A percentile compares a stretch with the other conserved stretches of the same genome.
phyloP scores from a whole-genome alignment of 2,797 vertebrate species.

The Enteromius unitaeniatus region DNA sequence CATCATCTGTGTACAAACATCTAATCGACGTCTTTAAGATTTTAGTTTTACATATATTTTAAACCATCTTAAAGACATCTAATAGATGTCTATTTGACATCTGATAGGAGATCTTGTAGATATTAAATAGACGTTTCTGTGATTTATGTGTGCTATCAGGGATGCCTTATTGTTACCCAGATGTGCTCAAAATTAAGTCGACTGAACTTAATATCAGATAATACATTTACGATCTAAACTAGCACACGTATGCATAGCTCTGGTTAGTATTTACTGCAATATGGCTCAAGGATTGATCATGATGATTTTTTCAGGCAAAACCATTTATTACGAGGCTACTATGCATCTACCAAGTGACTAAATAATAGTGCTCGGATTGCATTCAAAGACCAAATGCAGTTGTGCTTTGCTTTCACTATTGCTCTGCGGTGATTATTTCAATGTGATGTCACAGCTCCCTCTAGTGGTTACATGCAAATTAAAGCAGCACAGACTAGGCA shows the following conservation, averaged over 20 bases:
- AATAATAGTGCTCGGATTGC: not conserved
- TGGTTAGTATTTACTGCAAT: not conserved
- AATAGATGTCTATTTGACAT: no score
- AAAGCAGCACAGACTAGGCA: not conserved
- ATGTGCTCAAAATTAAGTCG: not conserved
- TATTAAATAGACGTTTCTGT: no score
- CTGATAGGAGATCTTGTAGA: no score
- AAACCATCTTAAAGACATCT: no score
- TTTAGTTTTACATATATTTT: no score
- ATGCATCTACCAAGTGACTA: not conserved
- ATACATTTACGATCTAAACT: not conserved
- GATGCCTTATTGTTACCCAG: not conserved
- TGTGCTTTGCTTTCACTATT: not conserved
- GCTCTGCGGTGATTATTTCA: not conserved
- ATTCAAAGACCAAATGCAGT: not conserved
- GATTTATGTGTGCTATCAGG: no score
- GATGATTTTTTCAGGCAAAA: not conserved
- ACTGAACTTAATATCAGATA: not conserved
- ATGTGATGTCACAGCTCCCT: constrained; percentile 21
- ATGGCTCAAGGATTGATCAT: constrained; percentile 12
- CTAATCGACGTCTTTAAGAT: no score
- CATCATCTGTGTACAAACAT: no score
- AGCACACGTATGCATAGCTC: not conserved
- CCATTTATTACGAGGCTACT: constrained; percentile 9
- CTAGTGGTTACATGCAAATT: constrained; percentile 38